Evolutionary conservation across 37 sponge, comb jelly and placozoan genomes (phyloP), one percentile per base, ranked within the genome.

Genomic region (Diacarnus erythraeanus): DNA sequence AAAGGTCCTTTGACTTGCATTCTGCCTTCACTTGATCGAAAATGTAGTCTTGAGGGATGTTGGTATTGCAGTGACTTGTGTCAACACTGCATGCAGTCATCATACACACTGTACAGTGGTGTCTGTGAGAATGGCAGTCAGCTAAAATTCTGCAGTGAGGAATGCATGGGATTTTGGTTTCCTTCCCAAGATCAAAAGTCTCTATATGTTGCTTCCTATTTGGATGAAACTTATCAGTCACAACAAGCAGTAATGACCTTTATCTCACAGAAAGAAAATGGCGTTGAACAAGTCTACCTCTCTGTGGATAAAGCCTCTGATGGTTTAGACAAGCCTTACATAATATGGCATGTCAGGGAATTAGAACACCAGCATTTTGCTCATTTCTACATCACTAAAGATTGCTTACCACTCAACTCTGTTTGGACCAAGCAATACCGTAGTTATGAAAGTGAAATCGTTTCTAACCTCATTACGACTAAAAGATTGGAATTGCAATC

Each of bases 61-160:
- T 71, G 72, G 72, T 71, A 71, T 71, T 71, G 72, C 72, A 34
- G 38, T 2, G 72, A 71, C 38, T 39, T 71, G 72, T 71, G 72
- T 38, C 72, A 71, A 41, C 38, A 38, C 72, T 71, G 72, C 38
- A 42, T 71, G 43, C 9, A 34, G 41, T 43, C 72, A 5, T 3
- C 20, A 2, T 25, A 15, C 25, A 17, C 72, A 38, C 43, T 8
- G 9, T 38, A 23, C 25, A 39, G 25, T 38, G 72, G 43, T 17
- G 43, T 5, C 23, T 1, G 25, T 63, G 8, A 30, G 30, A 6
- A 63, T 21, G 57, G 20, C 8, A 63, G 8, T 6, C 64, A 8
- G 6, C 30, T 30, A 6, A 23, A 27, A 25, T 63, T 63, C 64
- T 63, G 64, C 30, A 63, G 64, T 27, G 30, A 63, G 30, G 30